Evolutionary conservation across 2,113 vertebrate species (phyloP).

Genomic region (Actenoides lindsayi): DNA sequence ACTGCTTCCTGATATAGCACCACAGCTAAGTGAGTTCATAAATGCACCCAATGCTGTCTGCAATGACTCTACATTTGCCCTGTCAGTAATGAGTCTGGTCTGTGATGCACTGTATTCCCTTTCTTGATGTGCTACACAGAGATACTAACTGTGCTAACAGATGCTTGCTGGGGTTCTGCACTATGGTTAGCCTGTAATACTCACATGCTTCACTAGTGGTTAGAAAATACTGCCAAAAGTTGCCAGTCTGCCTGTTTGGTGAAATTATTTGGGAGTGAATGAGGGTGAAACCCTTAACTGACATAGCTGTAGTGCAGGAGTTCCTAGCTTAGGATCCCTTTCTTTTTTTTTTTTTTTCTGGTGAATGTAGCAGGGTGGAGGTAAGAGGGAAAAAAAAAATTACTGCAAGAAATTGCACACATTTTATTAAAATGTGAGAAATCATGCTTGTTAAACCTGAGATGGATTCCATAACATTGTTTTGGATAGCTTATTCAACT

Average conservation of each 20-base stretch:
- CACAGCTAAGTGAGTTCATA: neutral
- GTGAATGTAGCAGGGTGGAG: neutral
- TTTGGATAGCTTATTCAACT: neutral
- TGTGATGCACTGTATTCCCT: neutral
- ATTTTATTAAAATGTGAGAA: neutral
- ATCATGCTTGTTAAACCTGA: neutral
- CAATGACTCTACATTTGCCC: neutral
- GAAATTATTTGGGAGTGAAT: neutral
- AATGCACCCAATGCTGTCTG: neutral
- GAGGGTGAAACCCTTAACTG: neutral
- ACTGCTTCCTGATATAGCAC: neutral
- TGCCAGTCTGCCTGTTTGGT: neutral
- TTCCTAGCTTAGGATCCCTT: neutral
- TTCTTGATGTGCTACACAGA: neutral
- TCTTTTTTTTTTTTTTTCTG: too few relatives aligned
- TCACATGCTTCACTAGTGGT: fast-evolving
- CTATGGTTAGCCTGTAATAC: neutral
- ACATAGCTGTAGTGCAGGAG: neutral
- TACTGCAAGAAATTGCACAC: neutral
- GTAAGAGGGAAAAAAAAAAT: too few relatives aligned
- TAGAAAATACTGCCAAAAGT: neutral
- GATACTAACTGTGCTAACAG: neutral
- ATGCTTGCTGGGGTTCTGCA: neutral
- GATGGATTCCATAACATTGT: neutral
- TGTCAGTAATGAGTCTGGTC: neutral